Evolutionary conservation across 2,888 invertebrate species (phyloP).

Genomic region (Coleophora deauratella): DNA sequence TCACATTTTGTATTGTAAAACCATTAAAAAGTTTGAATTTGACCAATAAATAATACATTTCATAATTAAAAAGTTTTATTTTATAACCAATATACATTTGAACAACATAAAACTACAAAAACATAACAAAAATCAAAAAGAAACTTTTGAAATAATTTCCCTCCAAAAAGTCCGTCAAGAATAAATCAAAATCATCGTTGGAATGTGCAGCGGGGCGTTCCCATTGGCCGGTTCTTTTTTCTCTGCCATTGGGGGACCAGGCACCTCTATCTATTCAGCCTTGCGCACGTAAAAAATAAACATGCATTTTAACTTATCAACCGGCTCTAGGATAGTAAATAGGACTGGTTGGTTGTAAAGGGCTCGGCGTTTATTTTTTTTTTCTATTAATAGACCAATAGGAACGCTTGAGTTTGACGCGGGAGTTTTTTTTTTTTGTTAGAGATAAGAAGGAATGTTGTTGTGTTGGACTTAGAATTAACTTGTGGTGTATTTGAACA

Average conservation of each 20-base stretch:
- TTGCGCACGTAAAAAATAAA: constrained; percentile 17
- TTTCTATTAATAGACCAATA: constrained; percentile 6
- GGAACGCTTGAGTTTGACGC: not conserved
- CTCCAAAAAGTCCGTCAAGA: constrained; percentile 33
- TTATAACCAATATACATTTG: too few species aligned
- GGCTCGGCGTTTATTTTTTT: constrained; percentile 16
- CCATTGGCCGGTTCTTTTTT: constrained; percentile 28
- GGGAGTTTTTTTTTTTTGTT: not conserved
- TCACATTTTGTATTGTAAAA: too few species aligned
- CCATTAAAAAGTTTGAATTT: too few species aligned
- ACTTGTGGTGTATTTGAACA: constrained; percentile 1
- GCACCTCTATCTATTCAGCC: constrained; percentile 12
- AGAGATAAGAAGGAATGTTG: too few species aligned
- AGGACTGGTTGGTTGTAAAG: constrained; percentile 14
- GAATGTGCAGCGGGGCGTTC: constrained; percentile 18
- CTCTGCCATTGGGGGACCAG: constrained; percentile 23
- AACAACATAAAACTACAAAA: too few species aligned
- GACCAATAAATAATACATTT: too few species aligned
- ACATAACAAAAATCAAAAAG: too few species aligned
- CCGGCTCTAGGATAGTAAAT: constrained; percentile 22
- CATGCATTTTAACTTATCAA: constrained; percentile 14
- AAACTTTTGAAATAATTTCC: constrained; percentile 19
- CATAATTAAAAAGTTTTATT: too few species aligned
- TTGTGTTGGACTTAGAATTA: not conserved
- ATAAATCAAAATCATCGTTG: constrained; percentile 32